phyloP scores from a whole-genome alignment of 2,113 vertebrate genomes.

The Catharus minimus region DNA sequence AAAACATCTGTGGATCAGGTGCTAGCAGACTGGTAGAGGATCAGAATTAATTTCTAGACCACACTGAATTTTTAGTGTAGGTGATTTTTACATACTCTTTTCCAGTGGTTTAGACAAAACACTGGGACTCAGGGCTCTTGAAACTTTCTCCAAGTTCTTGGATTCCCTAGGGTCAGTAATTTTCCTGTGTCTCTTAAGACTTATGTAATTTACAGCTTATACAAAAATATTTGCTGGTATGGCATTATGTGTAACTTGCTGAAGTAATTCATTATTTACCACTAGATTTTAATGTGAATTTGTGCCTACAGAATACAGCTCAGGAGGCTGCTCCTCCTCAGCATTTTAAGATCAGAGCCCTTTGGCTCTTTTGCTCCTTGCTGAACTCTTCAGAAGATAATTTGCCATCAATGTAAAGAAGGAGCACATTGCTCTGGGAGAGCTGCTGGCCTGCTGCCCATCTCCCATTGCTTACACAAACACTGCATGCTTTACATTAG shows the following conservation, averaged over 20 bases:
- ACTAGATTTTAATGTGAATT: not conserved
- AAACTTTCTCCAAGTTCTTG: not conserved
- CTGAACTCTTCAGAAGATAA: not conserved
- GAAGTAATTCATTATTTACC: not conserved
- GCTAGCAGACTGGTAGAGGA: not conserved
- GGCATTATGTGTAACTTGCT: not conserved
- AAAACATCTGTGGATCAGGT: not conserved
- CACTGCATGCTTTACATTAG: slow-evolving; percentile 29
- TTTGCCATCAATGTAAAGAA: not conserved
- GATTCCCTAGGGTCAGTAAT: not conserved
- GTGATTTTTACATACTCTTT: not conserved
- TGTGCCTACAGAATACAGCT: not conserved
- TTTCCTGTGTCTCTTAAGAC: not conserved
- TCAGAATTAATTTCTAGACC: not conserved
- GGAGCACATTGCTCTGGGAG: not conserved
- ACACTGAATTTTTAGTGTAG: not conserved
- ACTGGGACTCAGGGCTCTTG: not conserved
- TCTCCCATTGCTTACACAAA: slow-evolving; percentile 27
- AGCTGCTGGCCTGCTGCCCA: slow-evolving; percentile 39
- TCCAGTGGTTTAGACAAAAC: not conserved
- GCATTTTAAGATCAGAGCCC: not conserved
- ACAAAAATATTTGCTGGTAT: not conserved
- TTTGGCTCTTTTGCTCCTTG: slow-evolving; percentile 2
- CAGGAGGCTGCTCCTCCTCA: not conserved
- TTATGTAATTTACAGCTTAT: not conserved